Evolutionary conservation across 2,797 vertebrate species (phyloP).

Genomic region (Argyrosomus regius): DNA sequence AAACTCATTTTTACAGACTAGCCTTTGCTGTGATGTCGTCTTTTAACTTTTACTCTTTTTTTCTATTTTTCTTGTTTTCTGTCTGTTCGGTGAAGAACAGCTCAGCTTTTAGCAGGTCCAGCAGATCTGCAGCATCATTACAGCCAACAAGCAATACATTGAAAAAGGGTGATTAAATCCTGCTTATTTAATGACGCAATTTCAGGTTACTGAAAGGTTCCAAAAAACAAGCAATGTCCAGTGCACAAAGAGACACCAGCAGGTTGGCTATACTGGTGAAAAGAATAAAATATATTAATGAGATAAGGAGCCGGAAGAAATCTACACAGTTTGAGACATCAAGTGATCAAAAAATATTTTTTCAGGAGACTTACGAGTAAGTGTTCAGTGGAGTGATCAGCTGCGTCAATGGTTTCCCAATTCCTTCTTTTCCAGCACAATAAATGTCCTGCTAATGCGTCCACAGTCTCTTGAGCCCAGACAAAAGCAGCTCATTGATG

Average conservation of each 20-base stretch:
- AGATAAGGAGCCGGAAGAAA: background rate
- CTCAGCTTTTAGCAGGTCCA: background rate
- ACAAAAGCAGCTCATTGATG: slow-evolving; percentile 77
- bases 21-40: too few species aligned
- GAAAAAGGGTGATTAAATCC: slow-evolving; percentile 38
- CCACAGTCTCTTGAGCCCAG: slow-evolving; percentile 60
- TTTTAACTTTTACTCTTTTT: too few species aligned
- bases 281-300: slow-evolving; percentile 9
- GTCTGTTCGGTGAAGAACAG: slow-evolving; percentile 13
- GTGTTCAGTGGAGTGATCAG: slow-evolving; percentile 18
- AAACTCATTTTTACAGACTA: too few species aligned
- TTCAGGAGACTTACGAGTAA: slow-evolving; percentile 8
- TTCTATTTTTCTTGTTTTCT: background rate
- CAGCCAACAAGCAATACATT: slow-evolving; percentile 15
- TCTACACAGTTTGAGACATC: slow-evolving; percentile 14
- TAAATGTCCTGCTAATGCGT: slow-evolving; percentile 66
- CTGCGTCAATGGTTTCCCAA: slow-evolving; percentile 30
- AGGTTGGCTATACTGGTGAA: background rate
- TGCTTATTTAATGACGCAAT: slow-evolving; percentile 16
- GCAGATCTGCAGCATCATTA: slow-evolving; percentile 12
- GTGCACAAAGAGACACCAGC: background rate
- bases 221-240: background rate
- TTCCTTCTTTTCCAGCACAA: slow-evolving; percentile 50
- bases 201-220: slow-evolving; percentile 19
- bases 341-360: slow-evolving; percentile 16